A percentile compares a stretch with the other conserved stretches of the same genome.
Evolutionary conservation across 2,113 vertebrate species (phyloP).

Genomic region (Mus musculus): DNA sequence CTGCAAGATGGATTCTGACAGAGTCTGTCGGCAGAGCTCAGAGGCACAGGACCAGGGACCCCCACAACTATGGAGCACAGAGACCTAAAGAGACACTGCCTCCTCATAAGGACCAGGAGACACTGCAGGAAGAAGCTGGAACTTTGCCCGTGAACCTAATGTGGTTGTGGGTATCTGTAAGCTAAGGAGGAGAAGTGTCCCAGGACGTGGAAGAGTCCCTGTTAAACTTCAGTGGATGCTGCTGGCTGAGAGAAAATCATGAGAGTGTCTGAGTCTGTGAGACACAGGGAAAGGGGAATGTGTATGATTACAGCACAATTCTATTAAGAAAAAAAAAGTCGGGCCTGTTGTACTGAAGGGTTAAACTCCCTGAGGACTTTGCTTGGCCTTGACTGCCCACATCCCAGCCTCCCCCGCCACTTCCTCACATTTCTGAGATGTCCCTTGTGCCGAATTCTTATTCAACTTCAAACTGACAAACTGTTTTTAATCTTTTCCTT

Average conservation of each 20-base stretch:
- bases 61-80: accelerated
- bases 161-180: background rate
- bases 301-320: background rate
- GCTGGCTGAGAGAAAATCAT: accelerated
- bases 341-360: constrained; percentile 60
- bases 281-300: background rate
- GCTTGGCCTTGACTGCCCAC: constrained; percentile 81
- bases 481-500: constrained; percentile 99
- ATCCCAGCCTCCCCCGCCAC: constrained; percentile 74
- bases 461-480: constrained; percentile 99
- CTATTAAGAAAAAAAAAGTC: background rate
- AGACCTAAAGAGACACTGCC: accelerated
- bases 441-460: constrained; percentile 96
- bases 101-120: background rate
- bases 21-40: accelerated
- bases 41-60: background rate
- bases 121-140: accelerated
- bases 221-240: accelerated
- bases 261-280: background rate
- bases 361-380: constrained; percentile 60
- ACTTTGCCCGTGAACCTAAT: too few relatives aligned
- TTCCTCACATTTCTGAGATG: constrained; percentile 83
- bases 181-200: too few relatives aligned
- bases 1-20: constrained; percentile 80
- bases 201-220: too few relatives aligned